Percentiles rank a stretch among this genome's conserved stretches.
These are phyloP conservation scores for Beroe forskalii DNA, from an alignment of 37 sponge, comb jelly and placozoan species.

Conservation along the genomic window DNA sequence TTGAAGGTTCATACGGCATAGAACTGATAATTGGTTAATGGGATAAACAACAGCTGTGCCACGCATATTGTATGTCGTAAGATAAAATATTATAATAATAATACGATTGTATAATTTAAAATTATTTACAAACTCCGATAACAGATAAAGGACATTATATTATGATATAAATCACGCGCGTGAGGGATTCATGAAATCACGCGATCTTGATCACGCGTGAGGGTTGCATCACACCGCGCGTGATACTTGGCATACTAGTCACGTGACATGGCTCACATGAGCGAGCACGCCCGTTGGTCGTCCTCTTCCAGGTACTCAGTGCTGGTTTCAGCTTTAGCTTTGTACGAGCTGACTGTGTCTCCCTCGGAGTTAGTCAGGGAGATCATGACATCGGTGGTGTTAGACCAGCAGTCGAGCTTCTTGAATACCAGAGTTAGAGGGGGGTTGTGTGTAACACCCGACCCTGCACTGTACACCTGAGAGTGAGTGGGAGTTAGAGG, in stretches of 20 bases:
- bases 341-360: conserved; percentile 9
- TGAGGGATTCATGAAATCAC: no score
- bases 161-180: no score
- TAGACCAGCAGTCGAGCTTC: conserved; percentile 37
- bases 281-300: conserved; percentile 20
- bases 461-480: conserved; percentile 11
- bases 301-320: conserved; percentile 35
- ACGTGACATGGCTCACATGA: conserved; percentile 44
- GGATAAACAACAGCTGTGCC: no score
- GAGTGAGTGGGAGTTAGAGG: neutral
- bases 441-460: conserved; percentile 45
- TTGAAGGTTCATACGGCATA: conserved; percentile 29
- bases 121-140: no score
- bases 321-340: conserved; percentile 47
- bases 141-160: no score
- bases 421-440: conserved; percentile 25
- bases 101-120: no score
- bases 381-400: conserved; percentile 17
- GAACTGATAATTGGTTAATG: conserved; percentile 26
- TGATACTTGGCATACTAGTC: no score
- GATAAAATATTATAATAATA: no score
- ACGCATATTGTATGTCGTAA: no score
- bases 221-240: no score
- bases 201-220: no score
- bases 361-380: conserved; percentile 12